Base-by-base conservation (phyloP, 53 echinoderm and acorn worm species). In the Henricia sp. region DNA sequence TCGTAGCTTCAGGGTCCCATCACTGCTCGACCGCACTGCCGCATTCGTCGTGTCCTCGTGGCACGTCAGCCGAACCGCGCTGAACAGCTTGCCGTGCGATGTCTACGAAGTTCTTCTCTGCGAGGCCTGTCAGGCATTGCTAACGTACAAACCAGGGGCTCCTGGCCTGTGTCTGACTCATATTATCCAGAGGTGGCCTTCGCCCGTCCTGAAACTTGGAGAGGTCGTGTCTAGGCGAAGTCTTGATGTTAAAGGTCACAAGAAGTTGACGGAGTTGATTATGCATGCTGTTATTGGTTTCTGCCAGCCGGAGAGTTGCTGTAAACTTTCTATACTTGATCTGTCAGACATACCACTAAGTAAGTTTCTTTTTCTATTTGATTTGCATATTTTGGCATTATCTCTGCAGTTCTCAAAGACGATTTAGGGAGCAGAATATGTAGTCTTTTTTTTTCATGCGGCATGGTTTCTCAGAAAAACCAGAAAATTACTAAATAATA, bases 141-240 rank as follows among this genome's bases (percentile, higher is more conserved):
- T 80, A 24, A 19, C 56, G 6, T 46, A 80, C 64, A 63, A 26
- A 40, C 60, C 62, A 0, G 80, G 80, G 17, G 46, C 80, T 12
- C 80, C 80, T 0, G 80, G 80, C 13, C 80, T 80, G n/a, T 80
- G 60, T 21, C 33, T 80, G 80, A 80, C 29, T 44, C 34, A 46
- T 34, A 63, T 80, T 23, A 50, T 80, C 19, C 80, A 63, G 46
- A 80, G 57, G 30, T 80, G 80, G 80, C 80, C 80, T 6, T 38
- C 32, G 11, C 8, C 63, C 9, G 63, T 48, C 46, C 27, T 80
- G 48, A 63, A 64, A 50, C 80, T 60, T 8, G 28, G 50, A 20
- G 24, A n/a, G 6, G 27, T 34, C 11, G 32, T 80, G 5, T 41
- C 32, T 19, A 64, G 50, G 50, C 58, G 50, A 30, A 63, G 40